These are phyloP conservation scores for Phaethornis superciliosus DNA, from an alignment of 2,113 vertebrate genomes.

Conservation along the genomic window DNA sequence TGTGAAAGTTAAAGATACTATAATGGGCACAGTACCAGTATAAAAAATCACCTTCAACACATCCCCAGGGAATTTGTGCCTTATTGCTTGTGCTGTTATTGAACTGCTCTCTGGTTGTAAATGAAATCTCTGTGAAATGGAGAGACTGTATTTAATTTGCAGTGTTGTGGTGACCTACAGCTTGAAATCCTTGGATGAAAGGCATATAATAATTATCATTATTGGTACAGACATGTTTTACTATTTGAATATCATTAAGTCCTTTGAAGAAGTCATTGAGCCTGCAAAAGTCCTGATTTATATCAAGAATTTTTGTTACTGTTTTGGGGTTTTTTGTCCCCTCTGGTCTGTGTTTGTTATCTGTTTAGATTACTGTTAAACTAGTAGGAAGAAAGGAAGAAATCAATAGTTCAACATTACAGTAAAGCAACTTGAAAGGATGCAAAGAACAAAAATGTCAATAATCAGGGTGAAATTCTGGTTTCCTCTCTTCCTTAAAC, in stretches of 20 bases:
- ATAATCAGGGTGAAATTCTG: neutral
- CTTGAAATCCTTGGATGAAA: slow-evolving; percentile 43
- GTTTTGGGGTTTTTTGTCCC: neutral
- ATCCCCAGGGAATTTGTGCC: neutral
- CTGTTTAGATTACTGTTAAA: slow-evolving; percentile 7
- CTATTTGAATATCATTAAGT: slow-evolving; percentile 44
- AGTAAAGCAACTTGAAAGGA: slow-evolving; percentile 31
- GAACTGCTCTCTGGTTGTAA: neutral
- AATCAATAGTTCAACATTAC: slow-evolving; percentile 18
- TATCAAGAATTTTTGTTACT: slow-evolving; percentile 20
- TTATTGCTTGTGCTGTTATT: neutral
- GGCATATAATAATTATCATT: slow-evolving; percentile 43
- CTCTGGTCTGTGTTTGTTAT: neutral
- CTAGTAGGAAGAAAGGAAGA: neutral
- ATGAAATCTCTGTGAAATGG: slow-evolving; percentile 2
- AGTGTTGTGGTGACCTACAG: neutral
- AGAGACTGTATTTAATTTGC: neutral
- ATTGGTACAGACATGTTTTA: slow-evolving; percentile 39
- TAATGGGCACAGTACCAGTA: fast-evolving
- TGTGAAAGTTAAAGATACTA: neutral
- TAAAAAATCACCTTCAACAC: neutral
- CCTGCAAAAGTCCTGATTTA: slow-evolving; percentile 16
- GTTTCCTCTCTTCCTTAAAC: neutral
- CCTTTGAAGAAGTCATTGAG: slow-evolving; percentile 56
- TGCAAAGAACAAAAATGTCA: neutral